Conservation (phyloP, 2,797 vertebrate species). For the Sciurus carolinensis region DNA sequence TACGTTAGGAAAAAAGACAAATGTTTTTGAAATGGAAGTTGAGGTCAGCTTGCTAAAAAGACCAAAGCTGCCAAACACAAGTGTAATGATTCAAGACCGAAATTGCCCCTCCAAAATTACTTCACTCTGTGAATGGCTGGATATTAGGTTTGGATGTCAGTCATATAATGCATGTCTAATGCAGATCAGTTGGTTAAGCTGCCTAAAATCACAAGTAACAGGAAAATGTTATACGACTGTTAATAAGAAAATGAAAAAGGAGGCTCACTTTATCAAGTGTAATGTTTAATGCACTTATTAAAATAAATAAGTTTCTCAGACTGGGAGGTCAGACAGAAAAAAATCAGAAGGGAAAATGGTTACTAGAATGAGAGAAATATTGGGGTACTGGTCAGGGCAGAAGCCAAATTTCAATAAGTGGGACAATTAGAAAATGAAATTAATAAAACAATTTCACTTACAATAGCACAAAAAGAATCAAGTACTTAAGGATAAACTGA, state of each 20-base stretch:
- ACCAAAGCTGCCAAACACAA: not conserved
- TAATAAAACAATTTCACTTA: conserved; percentile 17
- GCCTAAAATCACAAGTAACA: not conserved
- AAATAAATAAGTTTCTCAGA: not conserved
- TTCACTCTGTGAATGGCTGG: not conserved
- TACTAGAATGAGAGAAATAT: not conserved
- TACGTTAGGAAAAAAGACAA: not conserved
- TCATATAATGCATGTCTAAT: not conserved
- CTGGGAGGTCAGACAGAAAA: not conserved
- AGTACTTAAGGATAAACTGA: not conserved
- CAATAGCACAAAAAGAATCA: conserved; percentile 40
- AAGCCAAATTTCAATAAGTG: not conserved
- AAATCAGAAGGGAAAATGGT: not conserved
- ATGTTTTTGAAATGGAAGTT: not conserved
- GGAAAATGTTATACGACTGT: not conserved
- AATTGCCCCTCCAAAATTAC: not conserved
- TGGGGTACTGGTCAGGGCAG: not conserved
- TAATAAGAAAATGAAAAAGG: conserved; percentile 45
- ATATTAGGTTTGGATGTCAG: not conserved
- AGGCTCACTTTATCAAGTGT: not conserved
- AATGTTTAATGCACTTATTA: not conserved
- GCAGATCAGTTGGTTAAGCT: not conserved
- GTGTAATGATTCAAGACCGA: not conserved
- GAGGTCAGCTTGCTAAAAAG: not conserved
- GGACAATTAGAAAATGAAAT: conserved; percentile 33